Conservation (phyloP, 2,113 vertebrate species). For the Corythoichthys haematopterus region DNA sequence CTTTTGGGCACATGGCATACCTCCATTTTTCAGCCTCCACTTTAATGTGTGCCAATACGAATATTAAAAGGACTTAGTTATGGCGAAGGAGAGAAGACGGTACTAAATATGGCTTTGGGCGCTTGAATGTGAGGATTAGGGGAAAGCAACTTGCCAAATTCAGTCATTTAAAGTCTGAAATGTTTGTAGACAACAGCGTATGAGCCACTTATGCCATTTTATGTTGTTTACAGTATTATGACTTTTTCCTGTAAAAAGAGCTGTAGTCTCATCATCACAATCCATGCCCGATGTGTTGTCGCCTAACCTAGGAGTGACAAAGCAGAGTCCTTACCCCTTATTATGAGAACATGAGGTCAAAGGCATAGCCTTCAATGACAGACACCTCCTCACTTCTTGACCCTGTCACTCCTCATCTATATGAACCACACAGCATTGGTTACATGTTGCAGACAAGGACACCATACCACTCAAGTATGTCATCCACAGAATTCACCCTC, state of each 20-base stretch:
- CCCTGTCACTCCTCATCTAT: slow-evolving; percentile 69
- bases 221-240: neutral
- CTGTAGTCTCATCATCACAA: slow-evolving; percentile 25
- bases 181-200: slow-evolving; percentile 19
- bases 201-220: neutral
- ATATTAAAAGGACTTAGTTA: slow-evolving; percentile 82
- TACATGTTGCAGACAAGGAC: slow-evolving; percentile 53
- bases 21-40: slow-evolving; percentile 79
- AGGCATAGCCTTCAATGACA: slow-evolving; percentile 61
- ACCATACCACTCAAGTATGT: slow-evolving; percentile 40
- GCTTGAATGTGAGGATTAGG: slow-evolving; percentile 34
- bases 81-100: slow-evolving; percentile 48
- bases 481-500: slow-evolving; percentile 34
- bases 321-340: slow-evolving; percentile 69
- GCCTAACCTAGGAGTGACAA: slow-evolving; percentile 63
- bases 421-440: slow-evolving; percentile 45
- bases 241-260: neutral
- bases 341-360: slow-evolving; percentile 70
- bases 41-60: slow-evolving; percentile 84
- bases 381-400: slow-evolving; percentile 62
- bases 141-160: slow-evolving; percentile 27
- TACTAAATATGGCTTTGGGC: slow-evolving; percentile 32
- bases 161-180: slow-evolving; percentile 16
- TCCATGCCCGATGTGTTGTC: slow-evolving; percentile 44
- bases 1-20: slow-evolving; percentile 81